Percentiles rank a stretch among this genome's conserved stretches.
Evolutionary conservation across 2,888 invertebrate species (phyloP).

Genomic region (Xestia ashworthii): DNA sequence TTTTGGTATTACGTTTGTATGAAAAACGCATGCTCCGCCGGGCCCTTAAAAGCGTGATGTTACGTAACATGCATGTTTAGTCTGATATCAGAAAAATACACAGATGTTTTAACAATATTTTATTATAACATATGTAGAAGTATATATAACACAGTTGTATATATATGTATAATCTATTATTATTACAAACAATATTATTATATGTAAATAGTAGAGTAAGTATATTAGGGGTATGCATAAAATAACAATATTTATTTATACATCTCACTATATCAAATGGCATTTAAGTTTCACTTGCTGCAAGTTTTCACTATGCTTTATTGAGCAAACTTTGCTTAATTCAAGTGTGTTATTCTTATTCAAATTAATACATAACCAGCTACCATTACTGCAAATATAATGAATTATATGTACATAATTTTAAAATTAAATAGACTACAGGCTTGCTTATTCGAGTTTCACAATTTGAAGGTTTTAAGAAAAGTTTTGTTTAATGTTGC

Average conservation of each 20-base stretch:
- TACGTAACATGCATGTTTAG: background rate
- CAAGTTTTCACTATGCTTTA: conserved; percentile 17
- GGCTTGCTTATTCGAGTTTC: background rate
- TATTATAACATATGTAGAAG: conserved; percentile 33
- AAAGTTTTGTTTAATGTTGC: background rate
- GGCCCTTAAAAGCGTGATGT: background rate
- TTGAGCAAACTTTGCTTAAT: conserved; percentile 70
- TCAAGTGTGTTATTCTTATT: conserved; percentile 67
- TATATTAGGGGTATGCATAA: conserved; percentile 16
- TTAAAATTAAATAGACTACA: background rate
- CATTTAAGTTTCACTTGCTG: conserved; percentile 16
- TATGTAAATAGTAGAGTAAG: background rate
- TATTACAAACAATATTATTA: conserved; percentile 3
- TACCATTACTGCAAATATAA: background rate
- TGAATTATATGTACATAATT: background rate
- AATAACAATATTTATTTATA: conserved; percentile 23
- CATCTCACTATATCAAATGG: conserved; percentile 1
- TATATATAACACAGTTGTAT: conserved; percentile 7
- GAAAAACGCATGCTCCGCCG: too few species aligned
- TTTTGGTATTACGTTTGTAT: too few species aligned
- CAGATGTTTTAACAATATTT: conserved; percentile 7
- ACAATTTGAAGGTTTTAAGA: background rate
- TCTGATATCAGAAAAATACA: background rate
- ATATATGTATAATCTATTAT: conserved; percentile 20
- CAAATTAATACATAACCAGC: background rate